Evolutionary conservation across 2,888 invertebrate species (phyloP).

Genomic region (Drosophila siamana): DNA sequence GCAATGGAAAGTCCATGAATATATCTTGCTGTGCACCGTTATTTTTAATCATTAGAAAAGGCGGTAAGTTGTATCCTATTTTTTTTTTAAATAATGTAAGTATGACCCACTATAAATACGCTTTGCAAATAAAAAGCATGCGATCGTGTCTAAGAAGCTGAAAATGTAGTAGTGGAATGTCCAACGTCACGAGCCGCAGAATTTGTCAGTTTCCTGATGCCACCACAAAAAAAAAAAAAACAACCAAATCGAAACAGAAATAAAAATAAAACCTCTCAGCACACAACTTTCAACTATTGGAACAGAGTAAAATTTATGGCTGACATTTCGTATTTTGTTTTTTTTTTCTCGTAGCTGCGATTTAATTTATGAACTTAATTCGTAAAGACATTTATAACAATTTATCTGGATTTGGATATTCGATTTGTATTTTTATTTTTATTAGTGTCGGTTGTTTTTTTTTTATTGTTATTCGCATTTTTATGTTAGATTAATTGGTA

Average conservation of each 20-base stretch:
- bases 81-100: not conserved
- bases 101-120: not conserved
- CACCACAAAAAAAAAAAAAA: not conserved
- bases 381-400: slow-evolving; percentile 74
- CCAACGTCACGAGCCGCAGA: slow-evolving; percentile 13
- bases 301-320: slow-evolving; percentile 44
- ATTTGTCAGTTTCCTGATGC: slow-evolving; percentile 43
- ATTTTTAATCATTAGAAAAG: no score
- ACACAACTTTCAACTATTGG: slow-evolving; percentile 50
- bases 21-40: no score
- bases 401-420: slow-evolving; percentile 69
- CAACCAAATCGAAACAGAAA: not conserved
- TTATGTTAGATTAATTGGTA: slow-evolving; percentile 69
- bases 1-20: no score
- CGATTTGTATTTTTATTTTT: slow-evolving; percentile 22
- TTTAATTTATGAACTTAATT: slow-evolving; percentile 77
- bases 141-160: not conserved
- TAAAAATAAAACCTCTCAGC: slow-evolving; percentile 1
- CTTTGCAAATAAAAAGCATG: not conserved
- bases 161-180: not conserved
- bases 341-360: slow-evolving; percentile 16
- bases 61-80: not conserved
- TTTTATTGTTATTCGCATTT: slow-evolving; percentile 24
- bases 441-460: slow-evolving; percentile 3
- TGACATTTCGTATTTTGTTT: slow-evolving; percentile 46